Percentiles rank a stretch among this genome's conserved stretches.
These are phyloP conservation scores for Setipinna tenuifilis DNA, from an alignment of 2,797 vertebrate species.

Conservation along the genomic window DNA sequence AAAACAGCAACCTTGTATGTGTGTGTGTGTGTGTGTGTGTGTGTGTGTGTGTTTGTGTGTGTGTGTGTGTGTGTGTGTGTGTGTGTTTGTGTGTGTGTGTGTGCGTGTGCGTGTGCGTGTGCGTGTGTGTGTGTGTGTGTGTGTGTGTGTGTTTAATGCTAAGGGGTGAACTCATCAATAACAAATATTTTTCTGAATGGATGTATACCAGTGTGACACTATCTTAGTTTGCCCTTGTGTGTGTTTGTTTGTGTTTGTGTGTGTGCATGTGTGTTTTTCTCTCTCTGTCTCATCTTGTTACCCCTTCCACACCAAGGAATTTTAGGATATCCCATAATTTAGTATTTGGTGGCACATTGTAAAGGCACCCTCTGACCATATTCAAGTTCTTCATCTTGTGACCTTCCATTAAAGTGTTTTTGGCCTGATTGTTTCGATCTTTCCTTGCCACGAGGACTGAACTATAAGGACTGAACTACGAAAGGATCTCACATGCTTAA, in stretches of 20 bases:
- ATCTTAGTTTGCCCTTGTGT: neutral
- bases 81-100: slow-evolving; percentile 4
- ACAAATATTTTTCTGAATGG: too few relatives aligned
- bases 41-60: slow-evolving; percentile 14
- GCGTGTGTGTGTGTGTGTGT: neutral
- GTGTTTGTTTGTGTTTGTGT: neutral
- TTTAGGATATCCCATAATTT: neutral
- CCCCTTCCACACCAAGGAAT: neutral
- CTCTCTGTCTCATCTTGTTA: neutral
- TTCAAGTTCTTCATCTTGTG: neutral
- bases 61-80: neutral
- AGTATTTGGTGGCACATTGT: neutral
- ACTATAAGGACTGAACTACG: too few relatives aligned
- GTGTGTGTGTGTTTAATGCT: neutral
- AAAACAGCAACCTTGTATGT: neutral
- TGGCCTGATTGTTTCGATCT: neutral
- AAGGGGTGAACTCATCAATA: neutral
- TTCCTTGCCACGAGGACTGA: too few relatives aligned
- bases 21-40: neutral
- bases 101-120: slow-evolving; percentile 21
- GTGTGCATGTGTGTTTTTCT: neutral
- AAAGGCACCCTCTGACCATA: neutral
- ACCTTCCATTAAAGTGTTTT: neutral
- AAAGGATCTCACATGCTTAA: neutral
- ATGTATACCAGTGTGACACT: neutral